These are phyloP conservation scores for Euphydryas editha DNA, from an alignment of 2,888 invertebrate species.

Conservation along the genomic window DNA sequence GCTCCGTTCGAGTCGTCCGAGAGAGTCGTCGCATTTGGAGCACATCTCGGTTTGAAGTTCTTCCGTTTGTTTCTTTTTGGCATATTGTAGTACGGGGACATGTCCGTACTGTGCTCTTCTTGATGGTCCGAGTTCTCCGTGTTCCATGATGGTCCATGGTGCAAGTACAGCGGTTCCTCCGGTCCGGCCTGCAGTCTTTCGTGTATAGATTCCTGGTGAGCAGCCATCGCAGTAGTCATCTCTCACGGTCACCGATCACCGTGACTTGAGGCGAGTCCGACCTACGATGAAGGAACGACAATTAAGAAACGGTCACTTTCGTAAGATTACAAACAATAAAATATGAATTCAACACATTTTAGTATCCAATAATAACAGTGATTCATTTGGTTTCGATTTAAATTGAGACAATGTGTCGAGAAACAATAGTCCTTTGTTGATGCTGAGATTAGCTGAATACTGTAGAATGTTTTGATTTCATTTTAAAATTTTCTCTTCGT, in stretches of 20 bases:
- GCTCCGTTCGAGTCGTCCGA: slow-evolving; percentile 79
- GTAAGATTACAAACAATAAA: slow-evolving; percentile 73
- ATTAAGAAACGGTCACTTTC: slow-evolving; percentile 45
- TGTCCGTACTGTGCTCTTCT: slow-evolving; percentile 69
- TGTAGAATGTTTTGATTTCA: slow-evolving; percentile 79
- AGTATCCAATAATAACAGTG: slow-evolving; percentile 78
- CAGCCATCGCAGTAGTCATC: slow-evolving; percentile 84
- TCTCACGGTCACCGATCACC: slow-evolving; percentile 71
- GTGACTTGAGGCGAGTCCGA: slow-evolving; percentile 71
- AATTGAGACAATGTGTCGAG: slow-evolving; percentile 78
- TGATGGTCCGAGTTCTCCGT: slow-evolving; percentile 70
- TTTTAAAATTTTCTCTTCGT: slow-evolving; percentile 72
- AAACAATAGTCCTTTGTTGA: slow-evolving; percentile 82
- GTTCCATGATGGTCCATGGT: slow-evolving; percentile 82
- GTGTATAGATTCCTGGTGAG: slow-evolving; percentile 81
- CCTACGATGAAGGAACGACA: slow-evolving; percentile 51
- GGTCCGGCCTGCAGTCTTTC: slow-evolving; percentile 77
- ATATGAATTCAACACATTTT: slow-evolving; percentile 77
- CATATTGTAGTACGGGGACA: slow-evolving; percentile 78
- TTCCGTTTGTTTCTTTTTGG: slow-evolving; percentile 90
- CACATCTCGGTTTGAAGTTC: slow-evolving; percentile 90
- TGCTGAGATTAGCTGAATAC: slow-evolving; percentile 81
- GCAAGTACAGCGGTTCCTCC: slow-evolving; percentile 75
- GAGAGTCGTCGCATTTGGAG: slow-evolving; percentile 81
- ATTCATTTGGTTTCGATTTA: slow-evolving; percentile 76